Percentiles rank a stretch among this genome's conserved stretches.
Conservation (phyloP, 1,140 invertebrate species). For the Mercenaria mercenaria region DNA sequence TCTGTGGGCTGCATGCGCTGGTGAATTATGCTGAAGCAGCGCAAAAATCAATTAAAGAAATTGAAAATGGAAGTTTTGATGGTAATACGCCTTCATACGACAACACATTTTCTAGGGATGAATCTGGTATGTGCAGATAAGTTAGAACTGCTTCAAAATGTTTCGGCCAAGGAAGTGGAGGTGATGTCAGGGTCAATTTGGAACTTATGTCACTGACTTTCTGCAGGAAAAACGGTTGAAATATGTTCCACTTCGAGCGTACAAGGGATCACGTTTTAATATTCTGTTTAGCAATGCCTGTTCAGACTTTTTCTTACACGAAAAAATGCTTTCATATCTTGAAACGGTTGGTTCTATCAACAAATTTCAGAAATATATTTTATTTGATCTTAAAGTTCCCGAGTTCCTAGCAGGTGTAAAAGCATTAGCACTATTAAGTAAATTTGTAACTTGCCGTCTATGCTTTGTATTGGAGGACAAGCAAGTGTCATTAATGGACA, state of each 20-base stretch:
- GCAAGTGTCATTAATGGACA: conserved; percentile 50
- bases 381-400: conserved; percentile 38
- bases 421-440: conserved; percentile 26
- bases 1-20: conserved; percentile 40
- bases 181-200: conserved; percentile 43
- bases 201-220: conserved; percentile 24
- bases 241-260: conserved; percentile 30
- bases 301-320: conserved; percentile 39
- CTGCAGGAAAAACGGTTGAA: conserved; percentile 11
- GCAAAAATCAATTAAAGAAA: conserved; percentile 6
- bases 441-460: neutral
- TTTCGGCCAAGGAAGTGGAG: conserved; percentile 31
- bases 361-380: conserved; percentile 30
- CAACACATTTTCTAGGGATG: neutral
- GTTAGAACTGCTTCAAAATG: conserved; percentile 44
- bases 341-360: conserved; percentile 25
- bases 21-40: conserved; percentile 41
- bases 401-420: conserved; percentile 38
- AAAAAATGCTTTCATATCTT: conserved; percentile 34
- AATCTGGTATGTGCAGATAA: conserved; percentile 4
- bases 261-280: conserved; percentile 48
- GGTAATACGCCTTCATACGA: neutral
- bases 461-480: conserved; percentile 40
- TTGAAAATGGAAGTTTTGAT: conserved; percentile 39
- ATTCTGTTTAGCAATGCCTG: conserved; percentile 41